Evolutionary conservation across 2,797 vertebrate genomes (phyloP), one percentile per base, ranked within the genome.

Genomic region (Cryptoprocta ferox): DNA sequence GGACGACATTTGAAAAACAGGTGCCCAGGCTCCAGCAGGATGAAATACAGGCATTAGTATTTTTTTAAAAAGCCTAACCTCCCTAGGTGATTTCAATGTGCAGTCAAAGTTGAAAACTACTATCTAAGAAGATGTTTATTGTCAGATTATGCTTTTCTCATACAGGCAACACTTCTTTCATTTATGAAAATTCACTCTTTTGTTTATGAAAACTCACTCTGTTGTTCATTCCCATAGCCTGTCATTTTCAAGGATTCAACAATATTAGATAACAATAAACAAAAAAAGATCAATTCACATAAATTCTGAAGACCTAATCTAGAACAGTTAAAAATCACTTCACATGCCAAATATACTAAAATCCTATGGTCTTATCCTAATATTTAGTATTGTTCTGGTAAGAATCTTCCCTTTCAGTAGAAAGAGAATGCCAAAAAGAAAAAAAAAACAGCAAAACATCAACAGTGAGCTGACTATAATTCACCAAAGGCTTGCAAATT

Each of bases 251-350:
- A 95, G 32, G 37, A 68, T 61, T 81, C 61, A 50, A 71, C 37
- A 70, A 12, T 75, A 79, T 89, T 86, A 90, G 63, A 30, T 39
- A 89, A 71, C 35, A 87, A 63, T 18, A 76, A 95, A 65, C 13
- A 83, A 92, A 85, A 30, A 82, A 94, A 56, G 2, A 90, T 18
- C 81, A 95, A 75, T 94, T 95, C 70, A 94, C 32, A 83, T 39
- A 75, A 56, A 90, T n/a, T 37, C 71, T 90, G 15, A 94, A 63
- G 10, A 81, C 61, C n/a, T 59, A 42, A 3, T 79, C 24, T 82
- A 90, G 26, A 91, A 8, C 79, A 79, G 10, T 91, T 28, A 82
- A 89, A 91, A 78, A 90, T 59, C 70, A 75, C 18, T 53, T 94
- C n/a, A 81, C 18, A 63, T 10, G 14, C 42, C 50, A 95, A 78